phyloP scores from a whole-genome alignment of 2,888 invertebrate genomes.

The Sarcophaga subvicina region DNA sequence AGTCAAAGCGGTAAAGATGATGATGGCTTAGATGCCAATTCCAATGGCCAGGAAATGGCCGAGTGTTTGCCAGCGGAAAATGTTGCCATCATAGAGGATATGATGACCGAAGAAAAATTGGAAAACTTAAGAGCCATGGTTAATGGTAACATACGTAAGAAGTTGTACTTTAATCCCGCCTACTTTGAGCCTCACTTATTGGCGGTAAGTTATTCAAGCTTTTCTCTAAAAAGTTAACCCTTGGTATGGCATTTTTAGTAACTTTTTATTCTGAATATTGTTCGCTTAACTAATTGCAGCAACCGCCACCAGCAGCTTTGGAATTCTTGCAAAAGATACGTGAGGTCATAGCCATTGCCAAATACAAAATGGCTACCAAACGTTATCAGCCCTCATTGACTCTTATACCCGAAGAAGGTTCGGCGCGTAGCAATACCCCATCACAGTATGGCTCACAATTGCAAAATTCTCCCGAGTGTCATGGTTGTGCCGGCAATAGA shows the following conservation, averaged over 20 bases:
- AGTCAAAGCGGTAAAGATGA: conserved; percentile 73
- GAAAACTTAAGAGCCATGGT: conserved; percentile 86
- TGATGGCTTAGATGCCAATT: conserved; percentile 72
- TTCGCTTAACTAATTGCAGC: conserved; percentile 83
- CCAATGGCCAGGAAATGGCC: conserved; percentile 79
- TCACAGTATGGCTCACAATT: conserved; percentile 83
- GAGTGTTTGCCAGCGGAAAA: conserved; percentile 92
- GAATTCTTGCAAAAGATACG: conserved; percentile 95
- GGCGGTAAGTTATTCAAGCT: conserved; percentile 84
- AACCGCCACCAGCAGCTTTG: conserved; percentile 94
- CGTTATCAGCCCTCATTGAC: conserved; percentile 90
- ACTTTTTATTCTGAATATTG: conserved; percentile 27
- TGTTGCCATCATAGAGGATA: conserved; percentile 92
- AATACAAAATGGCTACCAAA: conserved; percentile 92
- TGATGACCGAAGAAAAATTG: conserved; percentile 85
- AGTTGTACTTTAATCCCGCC: conserved; percentile 94
- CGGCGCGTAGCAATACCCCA: conserved; percentile 72
- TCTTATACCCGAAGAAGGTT: conserved; percentile 90
- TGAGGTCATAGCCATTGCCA: conserved; percentile 94
- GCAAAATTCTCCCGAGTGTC: conserved; percentile 75
- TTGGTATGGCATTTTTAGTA: conserved; percentile 58
- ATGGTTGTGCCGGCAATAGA: conserved; percentile 74
- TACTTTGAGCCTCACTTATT: conserved; percentile 94
- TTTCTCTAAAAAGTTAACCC: background rate
- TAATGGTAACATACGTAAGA: conserved; percentile 88